Percentiles rank a stretch among this genome's conserved stretches.
phyloP scores from a whole-genome alignment of 2,113 vertebrate genomes.

The Sylvilagus bachmani region DNA sequence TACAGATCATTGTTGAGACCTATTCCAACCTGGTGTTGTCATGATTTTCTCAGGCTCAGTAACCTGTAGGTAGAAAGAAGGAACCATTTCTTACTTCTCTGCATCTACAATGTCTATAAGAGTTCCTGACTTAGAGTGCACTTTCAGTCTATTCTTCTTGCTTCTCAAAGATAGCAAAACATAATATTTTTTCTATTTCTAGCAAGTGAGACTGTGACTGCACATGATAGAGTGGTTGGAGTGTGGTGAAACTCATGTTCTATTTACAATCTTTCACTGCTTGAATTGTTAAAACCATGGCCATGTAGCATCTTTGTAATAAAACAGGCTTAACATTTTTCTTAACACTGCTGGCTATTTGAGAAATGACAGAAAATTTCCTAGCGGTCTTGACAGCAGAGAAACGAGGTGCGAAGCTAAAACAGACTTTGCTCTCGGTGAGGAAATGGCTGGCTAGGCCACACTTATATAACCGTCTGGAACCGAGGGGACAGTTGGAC shows the following conservation, averaged over 20 bases:
- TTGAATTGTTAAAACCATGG: not conserved
- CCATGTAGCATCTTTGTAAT: not conserved
- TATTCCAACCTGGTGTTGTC: not conserved
- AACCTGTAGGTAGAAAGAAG: not conserved
- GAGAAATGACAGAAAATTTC: conserved; percentile 47
- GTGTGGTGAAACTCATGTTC: not conserved
- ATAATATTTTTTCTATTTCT: not conserved
- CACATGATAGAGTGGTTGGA: too few relatives aligned
- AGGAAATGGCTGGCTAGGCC: not conserved
- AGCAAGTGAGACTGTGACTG: not conserved
- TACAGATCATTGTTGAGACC: accelerated
- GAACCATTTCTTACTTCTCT: not conserved
- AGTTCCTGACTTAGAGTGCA: not conserved
- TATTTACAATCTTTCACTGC: not conserved
- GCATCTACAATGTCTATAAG: not conserved
- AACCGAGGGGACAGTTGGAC: not conserved
- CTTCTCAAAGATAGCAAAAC: not conserved
- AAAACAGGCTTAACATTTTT: not conserved
- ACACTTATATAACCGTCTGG: conserved; percentile 18
- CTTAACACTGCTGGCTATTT: not conserved
- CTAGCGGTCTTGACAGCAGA: not conserved
- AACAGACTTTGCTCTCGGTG: not conserved
- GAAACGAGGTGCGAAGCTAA: not conserved
- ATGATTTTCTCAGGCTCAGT: not conserved
- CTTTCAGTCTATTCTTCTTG: not conserved